phyloP scores from a whole-genome alignment of 2,113 vertebrate species.

The Vanacampus margaritifer region DNA sequence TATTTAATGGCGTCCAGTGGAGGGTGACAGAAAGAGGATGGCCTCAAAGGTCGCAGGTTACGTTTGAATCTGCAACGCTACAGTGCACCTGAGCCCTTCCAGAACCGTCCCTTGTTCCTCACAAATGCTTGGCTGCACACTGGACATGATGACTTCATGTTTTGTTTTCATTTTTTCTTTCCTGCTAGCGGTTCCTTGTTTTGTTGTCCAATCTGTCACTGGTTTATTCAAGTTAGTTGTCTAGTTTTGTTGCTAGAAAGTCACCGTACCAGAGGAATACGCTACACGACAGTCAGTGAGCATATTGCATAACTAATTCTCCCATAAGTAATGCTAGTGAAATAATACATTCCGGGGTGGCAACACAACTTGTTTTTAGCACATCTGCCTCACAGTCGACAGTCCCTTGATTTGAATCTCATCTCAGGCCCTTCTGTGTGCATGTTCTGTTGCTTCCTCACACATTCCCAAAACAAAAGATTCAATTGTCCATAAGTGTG shows the following conservation, averaged over 20 bases:
- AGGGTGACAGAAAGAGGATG: conserved; percentile 39
- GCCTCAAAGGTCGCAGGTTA: conserved; percentile 27
- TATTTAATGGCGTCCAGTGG: conserved; percentile 30
- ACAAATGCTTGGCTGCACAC: conserved; percentile 29
- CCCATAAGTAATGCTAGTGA: not conserved
- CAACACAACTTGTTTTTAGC: not conserved
- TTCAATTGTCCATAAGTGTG: no score
- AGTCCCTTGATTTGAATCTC: no score
- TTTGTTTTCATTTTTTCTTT: conserved; percentile 5
- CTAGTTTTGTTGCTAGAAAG: no score
- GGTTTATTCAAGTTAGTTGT: not conserved
- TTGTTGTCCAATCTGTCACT: not conserved
- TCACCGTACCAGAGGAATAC: not conserved
- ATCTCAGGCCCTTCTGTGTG: no score
- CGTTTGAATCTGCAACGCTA: conserved; percentile 38
- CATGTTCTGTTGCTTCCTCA: no score
- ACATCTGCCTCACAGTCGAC: no score
- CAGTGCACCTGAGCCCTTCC: conserved; percentile 40
- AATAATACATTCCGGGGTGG: not conserved
- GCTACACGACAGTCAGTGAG: not conserved
- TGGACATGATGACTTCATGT: conserved; percentile 23
- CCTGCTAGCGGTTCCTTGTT: not conserved
- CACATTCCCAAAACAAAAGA: no score
- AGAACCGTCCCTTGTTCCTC: not conserved
- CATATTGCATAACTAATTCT: not conserved